Conservation (phyloP, 2,888 invertebrate species). For the Rutpela maculata region DNA sequence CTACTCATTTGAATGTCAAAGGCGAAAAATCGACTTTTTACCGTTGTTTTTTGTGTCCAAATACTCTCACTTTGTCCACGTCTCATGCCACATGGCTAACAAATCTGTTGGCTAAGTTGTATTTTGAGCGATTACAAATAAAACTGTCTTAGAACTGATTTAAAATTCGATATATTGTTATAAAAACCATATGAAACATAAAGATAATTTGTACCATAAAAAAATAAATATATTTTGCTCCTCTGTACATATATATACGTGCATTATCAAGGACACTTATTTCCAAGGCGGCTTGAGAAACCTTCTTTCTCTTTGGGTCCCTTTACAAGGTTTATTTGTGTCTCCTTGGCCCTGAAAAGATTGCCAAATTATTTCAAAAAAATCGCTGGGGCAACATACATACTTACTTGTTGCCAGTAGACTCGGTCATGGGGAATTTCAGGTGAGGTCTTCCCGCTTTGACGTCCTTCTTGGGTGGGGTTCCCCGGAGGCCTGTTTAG, state of each 20-base stretch:
- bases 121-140: not conserved
- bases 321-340: slow-evolving; percentile 27
- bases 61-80: too few species aligned
- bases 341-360: slow-evolving; percentile 49
- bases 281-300: slow-evolving; percentile 64
- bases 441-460: slow-evolving; percentile 34
- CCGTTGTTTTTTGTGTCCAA: too few species aligned
- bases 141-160: not conserved
- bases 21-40: too few species aligned
- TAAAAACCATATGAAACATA: slow-evolving; percentile 7
- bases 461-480: slow-evolving; percentile 53
- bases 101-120: too few species aligned
- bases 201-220: slow-evolving; percentile 28
- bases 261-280: slow-evolving; percentile 42
- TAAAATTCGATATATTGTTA: not conserved
- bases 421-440: slow-evolving; percentile 37
- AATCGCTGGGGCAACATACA: slow-evolving; percentile 39
- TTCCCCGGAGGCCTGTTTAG: slow-evolving; percentile 64
- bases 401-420: slow-evolving; percentile 56
- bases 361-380: slow-evolving; percentile 12
- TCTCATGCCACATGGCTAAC: too few species aligned
- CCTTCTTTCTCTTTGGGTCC: slow-evolving; percentile 51
- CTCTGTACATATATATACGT: slow-evolving; percentile 15
- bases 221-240: slow-evolving; percentile 39
- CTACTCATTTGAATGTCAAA: too few species aligned